Conservation (phyloP, 2,113 vertebrate genomes). For the Macrotus californicus region DNA sequence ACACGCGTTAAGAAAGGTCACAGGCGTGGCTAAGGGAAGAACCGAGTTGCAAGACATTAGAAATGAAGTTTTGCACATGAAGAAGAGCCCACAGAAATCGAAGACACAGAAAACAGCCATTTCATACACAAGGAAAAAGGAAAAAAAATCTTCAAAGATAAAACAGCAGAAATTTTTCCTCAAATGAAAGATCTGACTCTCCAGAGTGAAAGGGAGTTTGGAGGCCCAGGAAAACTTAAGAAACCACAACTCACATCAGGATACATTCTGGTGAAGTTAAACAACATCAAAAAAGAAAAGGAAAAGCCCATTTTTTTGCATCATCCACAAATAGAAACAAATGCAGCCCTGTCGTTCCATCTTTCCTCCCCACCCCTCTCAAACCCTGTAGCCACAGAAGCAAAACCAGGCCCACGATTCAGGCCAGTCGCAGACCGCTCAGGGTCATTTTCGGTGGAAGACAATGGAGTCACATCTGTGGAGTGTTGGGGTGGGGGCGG, state of each 20-base stretch:
- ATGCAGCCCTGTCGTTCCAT: not conserved
- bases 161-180: not conserved
- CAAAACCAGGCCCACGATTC: not conserved
- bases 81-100: not conserved
- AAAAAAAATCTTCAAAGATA: not conserved
- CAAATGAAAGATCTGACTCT: not conserved
- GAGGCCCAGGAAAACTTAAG: not conserved
- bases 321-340: not conserved
- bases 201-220: not conserved
- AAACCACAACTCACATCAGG: not conserved
- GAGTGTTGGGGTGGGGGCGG: too few relatives aligned
- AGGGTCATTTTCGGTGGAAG: not conserved
- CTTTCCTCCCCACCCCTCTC: not conserved
- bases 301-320: not conserved
- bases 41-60: not conserved
- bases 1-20: too few relatives aligned
- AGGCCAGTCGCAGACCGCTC: not conserved
- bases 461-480: not conserved
- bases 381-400: not conserved
- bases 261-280: too few relatives aligned
- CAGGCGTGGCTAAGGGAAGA: not conserved
- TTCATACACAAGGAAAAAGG: not conserved
- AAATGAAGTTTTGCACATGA: not conserved
- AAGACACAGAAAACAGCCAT: not conserved
- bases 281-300: not conserved